Evolutionary conservation across 2,113 vertebrate genomes (phyloP).

Genomic region (Alethe castanea): DNA sequence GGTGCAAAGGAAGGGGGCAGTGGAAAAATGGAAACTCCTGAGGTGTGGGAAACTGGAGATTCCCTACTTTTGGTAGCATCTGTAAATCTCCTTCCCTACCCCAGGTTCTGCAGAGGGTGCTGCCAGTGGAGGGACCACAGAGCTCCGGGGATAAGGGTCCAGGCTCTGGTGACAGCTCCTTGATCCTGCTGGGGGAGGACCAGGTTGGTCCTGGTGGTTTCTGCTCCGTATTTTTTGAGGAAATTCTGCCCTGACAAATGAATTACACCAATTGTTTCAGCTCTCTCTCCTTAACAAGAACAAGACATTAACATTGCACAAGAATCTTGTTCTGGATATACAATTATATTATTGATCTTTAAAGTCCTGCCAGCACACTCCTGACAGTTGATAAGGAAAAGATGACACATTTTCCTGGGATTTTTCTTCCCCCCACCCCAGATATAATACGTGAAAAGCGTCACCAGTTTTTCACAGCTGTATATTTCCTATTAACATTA

Average conservation of each 20-base stretch:
- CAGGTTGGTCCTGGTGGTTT: background rate
- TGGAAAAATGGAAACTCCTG: background rate
- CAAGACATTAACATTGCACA: too few relatives aligned
- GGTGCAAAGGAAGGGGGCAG: background rate
- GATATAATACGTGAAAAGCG: background rate
- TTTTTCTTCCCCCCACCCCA: background rate
- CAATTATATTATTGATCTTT: background rate
- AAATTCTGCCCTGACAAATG: accelerated
- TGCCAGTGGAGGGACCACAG: background rate
- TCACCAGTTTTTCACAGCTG: background rate
- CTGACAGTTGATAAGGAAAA: background rate
- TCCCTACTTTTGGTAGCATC: background rate
- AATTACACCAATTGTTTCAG: background rate
- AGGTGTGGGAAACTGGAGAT: background rate
- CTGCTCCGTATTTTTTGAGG: background rate
- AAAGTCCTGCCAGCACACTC: background rate
- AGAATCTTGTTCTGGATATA: background rate
- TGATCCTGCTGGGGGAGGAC: background rate
- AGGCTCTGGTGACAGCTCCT: background rate
- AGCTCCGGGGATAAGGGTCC: background rate
- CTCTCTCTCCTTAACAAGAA: background rate
- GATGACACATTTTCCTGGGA: background rate
- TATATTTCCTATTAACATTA: background rate
- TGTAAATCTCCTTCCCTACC: background rate
- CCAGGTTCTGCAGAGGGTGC: background rate